A percentile compares a stretch with the other conserved stretches of the same genome.
Conservation (phyloP, 2,888 invertebrate species). For the Sinelater perroti region DNA sequence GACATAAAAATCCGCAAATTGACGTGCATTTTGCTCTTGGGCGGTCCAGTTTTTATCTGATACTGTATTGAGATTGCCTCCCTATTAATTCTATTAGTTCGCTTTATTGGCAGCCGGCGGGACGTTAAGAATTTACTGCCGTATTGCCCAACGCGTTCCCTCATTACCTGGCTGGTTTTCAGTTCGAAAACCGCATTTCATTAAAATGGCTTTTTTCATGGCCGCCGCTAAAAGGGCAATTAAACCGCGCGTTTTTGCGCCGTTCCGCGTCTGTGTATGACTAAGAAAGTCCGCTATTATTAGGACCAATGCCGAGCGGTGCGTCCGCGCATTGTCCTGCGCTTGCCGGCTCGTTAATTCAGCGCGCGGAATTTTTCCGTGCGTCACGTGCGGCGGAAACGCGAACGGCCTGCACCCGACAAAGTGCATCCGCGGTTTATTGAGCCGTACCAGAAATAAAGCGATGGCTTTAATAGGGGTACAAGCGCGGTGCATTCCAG, state of each 20-base stretch:
- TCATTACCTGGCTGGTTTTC: background rate
- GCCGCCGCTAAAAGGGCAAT: background rate
- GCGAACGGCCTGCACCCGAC: too few species aligned
- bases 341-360: background rate
- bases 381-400: constrained; percentile 2
- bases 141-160: constrained; percentile 1
- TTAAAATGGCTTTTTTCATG: background rate
- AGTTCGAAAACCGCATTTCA: background rate
- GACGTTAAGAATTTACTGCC: background rate
- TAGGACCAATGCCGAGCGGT: too few species aligned
- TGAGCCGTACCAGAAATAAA: constrained; percentile 9
- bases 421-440: too few species aligned
- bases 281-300: background rate
- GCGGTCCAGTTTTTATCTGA: constrained; percentile 1
- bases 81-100: too few species aligned
- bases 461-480: constrained; percentile 13
- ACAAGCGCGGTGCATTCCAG: constrained; percentile 21
- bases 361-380: background rate
- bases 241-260: background rate
- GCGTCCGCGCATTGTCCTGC: too few species aligned
- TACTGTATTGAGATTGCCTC: too few species aligned
- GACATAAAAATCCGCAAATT: constrained; percentile 35
- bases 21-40: constrained; percentile 31
- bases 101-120: background rate
- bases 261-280: too few species aligned